Evolutionary conservation across 1,140 invertebrate species (phyloP), one percentile per base, ranked within the genome.

Genomic region (Xylocopa sonorina): DNA sequence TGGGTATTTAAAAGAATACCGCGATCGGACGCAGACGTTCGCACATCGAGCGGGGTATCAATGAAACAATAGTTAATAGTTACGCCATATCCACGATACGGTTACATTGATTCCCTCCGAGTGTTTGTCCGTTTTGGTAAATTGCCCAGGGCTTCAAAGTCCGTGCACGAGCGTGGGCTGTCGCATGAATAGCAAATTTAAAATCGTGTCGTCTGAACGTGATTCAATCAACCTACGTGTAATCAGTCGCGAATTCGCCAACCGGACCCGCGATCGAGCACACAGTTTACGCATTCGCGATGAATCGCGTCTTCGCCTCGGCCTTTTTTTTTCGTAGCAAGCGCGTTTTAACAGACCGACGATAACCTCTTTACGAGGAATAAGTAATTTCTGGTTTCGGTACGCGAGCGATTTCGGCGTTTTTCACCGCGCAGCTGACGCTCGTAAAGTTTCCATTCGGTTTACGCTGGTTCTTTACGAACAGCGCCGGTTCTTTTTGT

Each of bases 401-500:
- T 41, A 38, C 4, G 12, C 10, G 27, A 41, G 0, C 12, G 27
- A 43, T 71, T 69, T 62, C 38, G 7, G 24, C 21, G 6, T 10
- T 63, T 38, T 66, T 55, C 18, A n/a, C n/a, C 5, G 43, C 2
- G 38, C 72, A 5, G 58, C 48, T 7, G 24, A 0, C 34, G 50
- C 38, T 68, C 74, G 74, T 76, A 67, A 76, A 76, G 5, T 48
- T n/a, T 43, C n/a, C 51, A 29, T 32, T 43, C 38, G 48, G 1
- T 32, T 38, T 14, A 16, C 32, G 46, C 4, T 10, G 24, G 24
- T 16, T 29, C 32, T n/a, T n/a, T 9, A n/a, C 21, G 32, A 60
- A 34, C 57, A 21, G n/a, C 2, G 6, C 0, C 21, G 32, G 3
- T 29, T 41, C 34, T 24, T 32, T 57, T 27, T 5, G 27, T 21